Evolutionary conservation across 2,797 vertebrate species (phyloP), one percentile per base, ranked within the genome.

Genomic region (Lepilemur septentrionalis): DNA sequence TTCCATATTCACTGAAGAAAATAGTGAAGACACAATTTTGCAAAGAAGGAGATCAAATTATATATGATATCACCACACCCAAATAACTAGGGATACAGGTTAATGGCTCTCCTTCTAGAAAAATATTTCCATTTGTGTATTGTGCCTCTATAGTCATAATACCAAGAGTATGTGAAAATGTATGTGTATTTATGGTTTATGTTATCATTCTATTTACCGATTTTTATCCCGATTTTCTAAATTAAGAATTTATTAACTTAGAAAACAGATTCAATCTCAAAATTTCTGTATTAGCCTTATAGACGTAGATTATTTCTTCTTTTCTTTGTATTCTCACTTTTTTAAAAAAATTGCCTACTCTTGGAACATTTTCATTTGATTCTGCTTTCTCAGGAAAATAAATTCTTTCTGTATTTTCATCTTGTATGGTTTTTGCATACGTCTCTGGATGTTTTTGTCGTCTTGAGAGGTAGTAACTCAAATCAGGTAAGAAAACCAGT

Each of bases 401-500:
- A 35, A 23, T 35, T 48, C 7, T 63, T 73, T 65, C 30, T 35
- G 1, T 76, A 69, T 46, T 95, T 96, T 89, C 11, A 38, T 83
- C 70, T 50, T 83, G 8, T 30, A 48, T 83, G 41, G 17, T 18
- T 91, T 95, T 87, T 92, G 55, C 65, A 17, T 89, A 43, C 9
- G 23, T 63, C 38, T 72, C 28, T 87, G 46, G 9, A 85, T 18
- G 67, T 50, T 85, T 88, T 94, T 79, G 17, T 92, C 52, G 89
- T 93, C 61, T 83, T 91, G 46, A 73, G 59, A 86, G 52, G 23
- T 69, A 63, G 63, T 90, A 70, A 70, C n/a, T 87, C 30, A 95
- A 85, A 80, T 96, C 81, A 90, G 55, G n/a, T 84, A 79, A 73
- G 55, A 63, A 97, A 30, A 91, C 57, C 67, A 90, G 72, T 82